A percentile compares a stretch with the other conserved stretches of the same genome.
phyloP scores from a whole-genome alignment of 2,113 vertebrate genomes.

The Zosterops borbonicus region DNA sequence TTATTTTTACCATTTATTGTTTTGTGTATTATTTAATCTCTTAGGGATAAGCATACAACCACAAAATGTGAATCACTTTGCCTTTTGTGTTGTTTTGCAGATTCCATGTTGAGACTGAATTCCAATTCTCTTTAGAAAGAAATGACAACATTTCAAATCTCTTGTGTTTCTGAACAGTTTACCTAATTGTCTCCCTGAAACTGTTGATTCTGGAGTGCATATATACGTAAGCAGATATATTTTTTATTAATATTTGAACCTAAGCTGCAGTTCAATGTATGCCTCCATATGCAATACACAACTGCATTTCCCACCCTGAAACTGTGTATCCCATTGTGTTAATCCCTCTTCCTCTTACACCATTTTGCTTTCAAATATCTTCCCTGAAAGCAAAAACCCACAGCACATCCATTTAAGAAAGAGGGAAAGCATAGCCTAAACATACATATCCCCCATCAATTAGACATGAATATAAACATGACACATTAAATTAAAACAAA shows the following conservation, averaged over 20 bases:
- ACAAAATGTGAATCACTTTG: background rate
- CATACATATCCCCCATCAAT: fast-evolving
- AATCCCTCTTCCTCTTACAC: background rate
- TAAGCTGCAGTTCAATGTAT: background rate
- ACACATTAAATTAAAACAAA: background rate
- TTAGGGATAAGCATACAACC: background rate
- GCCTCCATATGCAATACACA: background rate
- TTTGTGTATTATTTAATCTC: background rate
- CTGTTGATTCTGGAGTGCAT: background rate
- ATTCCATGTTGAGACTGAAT: background rate
- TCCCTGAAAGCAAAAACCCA: background rate
- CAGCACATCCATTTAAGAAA: background rate
- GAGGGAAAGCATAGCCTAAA: background rate
- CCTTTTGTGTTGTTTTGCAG: background rate
- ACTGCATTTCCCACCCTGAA: background rate
- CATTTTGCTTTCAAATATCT: background rate
- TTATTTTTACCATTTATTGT: background rate
- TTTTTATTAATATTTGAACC: background rate
- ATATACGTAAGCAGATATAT: background rate
- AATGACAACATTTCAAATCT: background rate
- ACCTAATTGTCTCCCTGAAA: background rate
- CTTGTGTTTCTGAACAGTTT: background rate
- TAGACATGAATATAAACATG: background rate
- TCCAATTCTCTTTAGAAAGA: background rate
- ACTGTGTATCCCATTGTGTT: background rate